Evolutionary conservation across 2,888 invertebrate genomes (phyloP), one percentile per base, ranked within the genome.

Genomic region (Tipula lateralis): DNA sequence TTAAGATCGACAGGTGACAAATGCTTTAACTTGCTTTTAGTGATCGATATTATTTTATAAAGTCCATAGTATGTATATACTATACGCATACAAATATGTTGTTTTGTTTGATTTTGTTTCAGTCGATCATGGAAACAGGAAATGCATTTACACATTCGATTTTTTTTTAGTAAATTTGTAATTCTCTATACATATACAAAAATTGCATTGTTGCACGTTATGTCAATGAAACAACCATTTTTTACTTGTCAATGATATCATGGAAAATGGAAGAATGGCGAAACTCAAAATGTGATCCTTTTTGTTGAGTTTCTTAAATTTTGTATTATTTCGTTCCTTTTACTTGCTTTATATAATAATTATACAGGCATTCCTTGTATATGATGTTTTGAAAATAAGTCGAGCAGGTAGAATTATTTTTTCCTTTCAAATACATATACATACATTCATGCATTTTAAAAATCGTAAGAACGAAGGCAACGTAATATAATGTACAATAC

Each of bases 371-470:
- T 66, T 66, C 66, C 66, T 66, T 66, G 6, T 16, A 12, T 24
- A 66, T 66, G 19, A 12, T 66, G 7, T 66, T 24, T 24, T 24
- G 66, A 24, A 66, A 66, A 66, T 44, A 66, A 66, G 66, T 19
- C 66, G 24, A 66, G 66, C 66, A 66, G 66, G 66, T 66, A 66
- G 66, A 66, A 66, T 50, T 66, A 66, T 66, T 66, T 24, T 66
- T 66, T 66, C 2, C 16, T 2, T 44, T 44, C n/a, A 12, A 0
- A 39, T 39, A 4, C 12, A 5, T 39, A 39, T 36, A 36, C 36
- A 36, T 9, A n/a, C n/a, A n/a, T n/a, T n/a, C n/a, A n/a, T n/a
- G n/a, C n/a, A n/a, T n/a, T 44, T 4, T n/a, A 44, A 44, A 44
- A 44, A n/a, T n/a, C 3, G 5, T n/a, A 13, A 19, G 19, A 66